Evolutionary conservation across 2,113 vertebrate species (phyloP), one percentile per base, ranked within the genome.

Genomic region (Psophia crepitans): DNA sequence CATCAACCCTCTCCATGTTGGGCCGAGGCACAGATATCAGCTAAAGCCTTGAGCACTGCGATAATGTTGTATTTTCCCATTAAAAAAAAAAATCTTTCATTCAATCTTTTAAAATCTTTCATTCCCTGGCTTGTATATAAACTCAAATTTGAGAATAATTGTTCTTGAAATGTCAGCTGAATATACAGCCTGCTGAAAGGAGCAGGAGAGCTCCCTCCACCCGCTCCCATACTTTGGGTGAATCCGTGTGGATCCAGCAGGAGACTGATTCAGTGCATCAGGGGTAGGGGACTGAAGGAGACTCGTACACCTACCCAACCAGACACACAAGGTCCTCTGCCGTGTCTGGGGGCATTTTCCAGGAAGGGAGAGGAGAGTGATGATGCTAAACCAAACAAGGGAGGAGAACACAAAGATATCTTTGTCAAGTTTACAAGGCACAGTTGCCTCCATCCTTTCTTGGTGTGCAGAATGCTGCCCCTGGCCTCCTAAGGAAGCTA

Each of bases 371-470:
- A 41, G 44, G 73, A 92, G 73, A 66, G 56, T 84, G 89, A 87
- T 15, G 8, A 63, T 58, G 49, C 68, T 84, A 63, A 92, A 90
- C 71, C 60, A 84, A 88, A 80, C 71, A 89, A 86, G 78, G 76
- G 87, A 83, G 53, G 44, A 94, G 81, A 96, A 79, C 35, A 96
- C 91, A 96, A 93, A 96, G 81, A 35, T 89, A 77, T 87, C 91
- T 95, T 94, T 95, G 93, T 93, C 91, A 84, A 32, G 57, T 95
- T 73, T 94, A 93, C 96, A 96, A 95, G 91, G 82, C 76, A 88
- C 89, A 87, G 87, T 89, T 91, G 84, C 96, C 93, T 96, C 91
- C 93, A 32, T 60, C 87, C 89, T 94, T 96, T 93, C 94, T 85
- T 91, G 93, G 75, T 93, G 87, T 13, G 35, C 81, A 92, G 70